A percentile compares a stretch with the other conserved stretches of the same genome.
These are phyloP conservation scores for Zaprionus africanus DNA, from an alignment of 1,140 invertebrate species.

Conservation along the genomic window DNA sequence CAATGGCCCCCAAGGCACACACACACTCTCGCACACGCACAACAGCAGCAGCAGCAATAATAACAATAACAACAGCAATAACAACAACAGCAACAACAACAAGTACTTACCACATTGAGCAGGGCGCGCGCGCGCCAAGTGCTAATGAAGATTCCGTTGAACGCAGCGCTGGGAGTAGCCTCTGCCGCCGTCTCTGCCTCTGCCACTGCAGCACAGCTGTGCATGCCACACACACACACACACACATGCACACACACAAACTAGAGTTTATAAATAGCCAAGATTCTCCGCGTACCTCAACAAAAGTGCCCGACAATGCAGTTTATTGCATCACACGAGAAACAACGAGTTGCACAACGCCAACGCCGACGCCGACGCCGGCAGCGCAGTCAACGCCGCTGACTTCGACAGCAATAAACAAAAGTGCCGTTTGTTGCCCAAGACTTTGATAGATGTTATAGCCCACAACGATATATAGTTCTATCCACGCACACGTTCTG, in stretches of 20 bases:
- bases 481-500: background rate
- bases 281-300: constrained; percentile 38
- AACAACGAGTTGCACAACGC: constrained; percentile 27
- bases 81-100: constrained; percentile 10
- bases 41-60: background rate
- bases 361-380: background rate
- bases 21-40: background rate
- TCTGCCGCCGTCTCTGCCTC: background rate
- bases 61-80: constrained; percentile 1
- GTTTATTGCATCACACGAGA: constrained; percentile 52
- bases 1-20: constrained; percentile 42
- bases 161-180: constrained; percentile 4
- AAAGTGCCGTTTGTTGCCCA: constrained; percentile 30
- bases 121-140: constrained; percentile 51
- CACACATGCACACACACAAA: background rate
- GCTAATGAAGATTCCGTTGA: constrained; percentile 55
- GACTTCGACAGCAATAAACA: constrained; percentile 38
- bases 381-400: background rate
- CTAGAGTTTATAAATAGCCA: constrained; percentile 48
- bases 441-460: constrained; percentile 46
- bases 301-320: constrained; percentile 22
- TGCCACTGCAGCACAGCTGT: constrained; percentile 15
- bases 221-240: constrained; percentile 1
- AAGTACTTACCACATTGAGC: constrained; percentile 17
- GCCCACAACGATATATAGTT: constrained; percentile 16